Evolutionary conservation across 2,113 vertebrate species (phyloP), one percentile per base, ranked within the genome.

Genomic region (Hymenochirus boettgeri): DNA sequence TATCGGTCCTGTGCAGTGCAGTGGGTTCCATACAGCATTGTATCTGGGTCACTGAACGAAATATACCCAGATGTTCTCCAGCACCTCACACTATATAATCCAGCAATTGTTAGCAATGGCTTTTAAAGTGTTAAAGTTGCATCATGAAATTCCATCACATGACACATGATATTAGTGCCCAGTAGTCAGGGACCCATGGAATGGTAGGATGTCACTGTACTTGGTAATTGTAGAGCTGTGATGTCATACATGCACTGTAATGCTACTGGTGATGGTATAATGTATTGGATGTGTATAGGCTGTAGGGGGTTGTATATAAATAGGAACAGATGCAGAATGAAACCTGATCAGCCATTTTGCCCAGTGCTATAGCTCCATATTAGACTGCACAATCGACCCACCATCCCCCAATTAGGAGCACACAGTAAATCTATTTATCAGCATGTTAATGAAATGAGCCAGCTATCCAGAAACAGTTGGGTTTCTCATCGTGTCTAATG

Each of bases 331-430:
- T 58, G 55, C 59, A n/a, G 63, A 25, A 70, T 54, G 71, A 29
- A 66, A 1, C 39, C n/a, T 46, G 61, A 82, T 76, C 83, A 82
- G 84, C 84, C 82, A 84, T 86, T 79, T 86, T 82, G 70, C 61
- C 27, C 37, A 45, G 70, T 62, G 65, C 71, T 17, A 60, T 53
- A 65, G 56, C 51, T 70, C 57, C 69, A 10, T 74, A 23, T 48
- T 66, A 69, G 69, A 33, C 35, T 61, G 13, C 37, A 31, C 47
- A 55, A 21, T 12, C 18, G 22, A 46, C 9, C 18, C 51, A 29
- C 35, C 51, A 19, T 48, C 19, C 18, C 46, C 46, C 10, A 48
- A 21, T 48, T 48, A 48, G 19, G 6, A 48, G 21, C 19, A 48
- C 46, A 48, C 46, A 48, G 6, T 13, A 35, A 11, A 48, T 19